phyloP scores from a whole-genome alignment of 2,888 invertebrate species.

The Neocrepidodera transversa region DNA sequence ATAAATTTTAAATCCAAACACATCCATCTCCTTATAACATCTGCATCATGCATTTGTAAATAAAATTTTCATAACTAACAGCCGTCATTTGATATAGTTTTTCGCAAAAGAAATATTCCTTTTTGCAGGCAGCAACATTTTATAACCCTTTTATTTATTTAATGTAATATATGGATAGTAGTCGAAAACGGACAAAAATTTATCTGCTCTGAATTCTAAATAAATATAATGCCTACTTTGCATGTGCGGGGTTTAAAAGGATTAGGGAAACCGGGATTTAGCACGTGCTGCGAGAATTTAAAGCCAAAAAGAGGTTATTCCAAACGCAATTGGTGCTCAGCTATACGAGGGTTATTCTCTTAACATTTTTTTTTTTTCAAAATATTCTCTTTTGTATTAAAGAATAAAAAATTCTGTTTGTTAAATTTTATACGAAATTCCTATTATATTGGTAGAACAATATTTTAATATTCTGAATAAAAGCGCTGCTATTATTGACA shows the following conservation, averaged over 20 bases:
- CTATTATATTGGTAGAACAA: too few relatives aligned
- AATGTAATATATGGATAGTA: not conserved
- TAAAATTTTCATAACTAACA: constrained; percentile 1
- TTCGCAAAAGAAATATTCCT: not conserved
- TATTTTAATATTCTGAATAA: too few relatives aligned
- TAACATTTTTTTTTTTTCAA: too few relatives aligned
- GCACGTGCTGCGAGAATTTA: constrained; percentile 4
- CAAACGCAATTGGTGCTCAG: not conserved
- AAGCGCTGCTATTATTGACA: too few relatives aligned
- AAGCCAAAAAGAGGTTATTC: not conserved
- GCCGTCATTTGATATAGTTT: constrained; percentile 2
- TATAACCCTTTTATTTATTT: constrained; percentile 7
- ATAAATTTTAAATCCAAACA: too few relatives aligned
- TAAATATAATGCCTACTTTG: constrained; percentile 9
- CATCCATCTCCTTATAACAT: too few relatives aligned
- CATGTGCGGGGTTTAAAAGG: constrained; percentile 9
- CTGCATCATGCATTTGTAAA: too few relatives aligned
- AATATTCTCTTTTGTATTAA: too few relatives aligned
- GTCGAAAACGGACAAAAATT: constrained; percentile 11
- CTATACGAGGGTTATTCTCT: too few relatives aligned
- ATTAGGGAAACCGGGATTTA: constrained; percentile 6
- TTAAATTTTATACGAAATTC: too few relatives aligned
- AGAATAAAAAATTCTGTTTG: too few relatives aligned
- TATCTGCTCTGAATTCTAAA: not conserved
- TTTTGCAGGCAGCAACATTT: not conserved